Conservation (phyloP, 2,113 vertebrate genomes). For the Copsychus sechellarum region DNA sequence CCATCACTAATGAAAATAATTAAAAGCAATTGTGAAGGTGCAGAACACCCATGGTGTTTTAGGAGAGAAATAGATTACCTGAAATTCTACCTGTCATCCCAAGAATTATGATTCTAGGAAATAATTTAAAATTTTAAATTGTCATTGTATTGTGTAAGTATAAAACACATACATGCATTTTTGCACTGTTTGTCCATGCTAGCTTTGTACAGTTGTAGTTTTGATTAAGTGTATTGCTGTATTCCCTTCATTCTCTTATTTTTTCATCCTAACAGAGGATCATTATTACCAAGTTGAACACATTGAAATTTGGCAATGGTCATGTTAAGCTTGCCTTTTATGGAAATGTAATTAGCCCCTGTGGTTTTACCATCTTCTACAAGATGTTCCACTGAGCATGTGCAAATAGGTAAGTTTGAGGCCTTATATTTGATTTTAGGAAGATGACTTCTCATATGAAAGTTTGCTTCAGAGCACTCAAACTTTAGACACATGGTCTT, state of each 20-base stretch:
- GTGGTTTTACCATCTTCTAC: neutral
- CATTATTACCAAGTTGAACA: neutral
- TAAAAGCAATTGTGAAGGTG: neutral
- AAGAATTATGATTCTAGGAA: neutral
- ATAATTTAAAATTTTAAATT: neutral
- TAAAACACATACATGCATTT: neutral
- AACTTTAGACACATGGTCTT: neutral
- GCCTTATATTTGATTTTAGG: neutral
- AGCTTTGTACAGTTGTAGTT: neutral
- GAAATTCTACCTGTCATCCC: neutral
- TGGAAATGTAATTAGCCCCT: neutral
- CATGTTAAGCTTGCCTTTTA: neutral
- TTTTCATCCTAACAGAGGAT: neutral
- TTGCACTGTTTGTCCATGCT: neutral
- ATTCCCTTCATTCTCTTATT: neutral
- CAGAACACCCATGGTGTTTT: neutral
- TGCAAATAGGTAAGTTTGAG: neutral
- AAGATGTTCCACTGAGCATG: neutral
- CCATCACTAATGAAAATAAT: neutral
- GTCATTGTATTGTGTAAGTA: neutral
- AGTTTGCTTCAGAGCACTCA: neutral
- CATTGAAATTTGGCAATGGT: neutral
- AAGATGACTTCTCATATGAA: neutral
- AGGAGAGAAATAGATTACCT: neutral
- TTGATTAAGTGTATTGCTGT: neutral